Conservation (phyloP, 2,113 vertebrate genomes). For the Loxodonta africana region DNA sequence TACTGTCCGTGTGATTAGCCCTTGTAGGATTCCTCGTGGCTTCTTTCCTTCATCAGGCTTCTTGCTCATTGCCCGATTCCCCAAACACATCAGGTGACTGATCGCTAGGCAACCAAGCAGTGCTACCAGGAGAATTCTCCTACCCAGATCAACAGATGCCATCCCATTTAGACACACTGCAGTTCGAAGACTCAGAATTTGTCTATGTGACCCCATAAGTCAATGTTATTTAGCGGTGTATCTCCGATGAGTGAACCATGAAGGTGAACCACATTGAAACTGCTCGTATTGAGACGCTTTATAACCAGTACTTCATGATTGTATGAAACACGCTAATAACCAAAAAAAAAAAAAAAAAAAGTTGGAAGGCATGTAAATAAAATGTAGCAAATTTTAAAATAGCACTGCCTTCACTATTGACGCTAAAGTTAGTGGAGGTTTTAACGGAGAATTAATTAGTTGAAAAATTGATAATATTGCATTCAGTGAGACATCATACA, state of each 20-base stretch:
- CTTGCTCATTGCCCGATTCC: background rate
- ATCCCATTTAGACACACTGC: conserved; percentile 4
- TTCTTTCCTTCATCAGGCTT: conserved; percentile 11
- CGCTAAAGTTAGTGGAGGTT: background rate
- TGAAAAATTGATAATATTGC: background rate
- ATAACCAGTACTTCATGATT: background rate
- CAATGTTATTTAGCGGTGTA: background rate
- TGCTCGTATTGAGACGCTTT: background rate
- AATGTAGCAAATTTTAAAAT: background rate
- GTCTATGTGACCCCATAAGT: background rate
- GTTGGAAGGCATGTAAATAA: conserved; percentile 31
- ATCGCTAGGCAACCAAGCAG: conserved; percentile 29
- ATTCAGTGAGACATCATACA: background rate
- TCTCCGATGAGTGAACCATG: conserved; percentile 12
- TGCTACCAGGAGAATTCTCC: conserved; percentile 7
- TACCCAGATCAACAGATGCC: background rate
- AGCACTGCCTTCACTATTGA: background rate
- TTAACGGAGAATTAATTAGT: background rate
- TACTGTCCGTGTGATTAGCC: conserved; percentile 20
- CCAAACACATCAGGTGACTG: conserved; percentile 59
- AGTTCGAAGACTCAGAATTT: conserved; percentile 46
- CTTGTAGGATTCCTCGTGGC: background rate
- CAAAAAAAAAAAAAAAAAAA: background rate
- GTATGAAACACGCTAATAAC: background rate
- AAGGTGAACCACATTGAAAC: background rate